Base-by-base conservation (phyloP, 2,888 invertebrate species). In the Caenorhabditis japonica region DNA sequence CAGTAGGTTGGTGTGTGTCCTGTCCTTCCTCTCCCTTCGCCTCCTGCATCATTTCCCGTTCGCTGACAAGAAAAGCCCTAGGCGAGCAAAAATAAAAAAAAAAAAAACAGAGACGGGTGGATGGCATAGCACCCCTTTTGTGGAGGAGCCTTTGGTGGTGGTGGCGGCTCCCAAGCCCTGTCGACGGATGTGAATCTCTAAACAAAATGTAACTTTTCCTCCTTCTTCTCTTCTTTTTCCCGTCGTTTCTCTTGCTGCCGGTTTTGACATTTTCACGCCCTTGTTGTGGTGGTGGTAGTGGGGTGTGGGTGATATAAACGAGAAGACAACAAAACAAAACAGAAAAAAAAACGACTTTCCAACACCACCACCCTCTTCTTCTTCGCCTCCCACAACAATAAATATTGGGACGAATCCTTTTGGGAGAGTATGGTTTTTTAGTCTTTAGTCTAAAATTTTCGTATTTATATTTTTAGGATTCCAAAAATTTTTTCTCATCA, bases 251-350 rank as follows among this genome's bases (percentile, higher is more conserved):
- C 10, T 30, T 30, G 5, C 7, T 7, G 44, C 58, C 58, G 44
- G 58, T 68, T 68, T 71, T 72, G 72, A 72, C 72, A 72, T 64
- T 72, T 71, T 72, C 72, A 64, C 72, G 72, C 72, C 72, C 72
- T 72, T 72, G 72, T 72, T 72, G 72, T 72, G 72, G 27, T n/a
- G n/a, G n/a, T n/a, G n/a, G n/a, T n/a, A n/a, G n/a, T n/a, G n/a
- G n/a, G n/a, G n/a, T n/a, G n/a, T n/a, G n/a, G n/a, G n/a, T 72
- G 72, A 72, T 72, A 72, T 64, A 64, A 64, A 72, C 71, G 41
- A 59, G 58, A 59, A 64, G 55, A 64, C 64, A 52, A 58, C 62
- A 21, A 59, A 39, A 60, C 36, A 59, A 72, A 58, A 43, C 34
- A 0, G 27, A 17, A 46, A 36, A 21, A 13, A 13, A 21, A 21